These are phyloP conservation scores for Cerastis rubricosa DNA, from an alignment of 2,888 invertebrate species.

Conservation along the genomic window DNA sequence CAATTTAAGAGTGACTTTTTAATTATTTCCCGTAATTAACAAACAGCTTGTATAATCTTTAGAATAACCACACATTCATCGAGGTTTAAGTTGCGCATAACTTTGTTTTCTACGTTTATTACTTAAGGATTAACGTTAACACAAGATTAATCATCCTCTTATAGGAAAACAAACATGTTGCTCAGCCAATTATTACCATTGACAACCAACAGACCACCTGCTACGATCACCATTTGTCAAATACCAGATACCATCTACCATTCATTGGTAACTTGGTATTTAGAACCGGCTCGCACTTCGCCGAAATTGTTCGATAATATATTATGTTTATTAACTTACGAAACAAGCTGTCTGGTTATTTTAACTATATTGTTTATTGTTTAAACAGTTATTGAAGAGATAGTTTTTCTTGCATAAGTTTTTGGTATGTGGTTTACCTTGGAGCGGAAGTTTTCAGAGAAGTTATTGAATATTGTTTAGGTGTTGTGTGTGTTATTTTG, in stretches of 20 bases:
- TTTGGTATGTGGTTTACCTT: slow-evolving; percentile 46
- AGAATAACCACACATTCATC: not conserved
- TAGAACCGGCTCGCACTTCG: slow-evolving; percentile 48
- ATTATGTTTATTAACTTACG: slow-evolving; percentile 54
- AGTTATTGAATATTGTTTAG: not conserved
- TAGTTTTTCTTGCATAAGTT: slow-evolving; percentile 41
- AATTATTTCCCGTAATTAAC: not conserved
- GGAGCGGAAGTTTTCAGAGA: slow-evolving; percentile 8
- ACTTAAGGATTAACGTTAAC: not conserved
- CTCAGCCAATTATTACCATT: slow-evolving; percentile 46
- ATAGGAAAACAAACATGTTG: slow-evolving; percentile 30
- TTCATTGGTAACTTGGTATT: slow-evolving; percentile 49
- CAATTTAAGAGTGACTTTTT: not conserved
- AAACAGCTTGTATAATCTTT: not conserved
- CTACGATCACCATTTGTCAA: slow-evolving; percentile 58
- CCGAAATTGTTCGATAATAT: slow-evolving; percentile 40
- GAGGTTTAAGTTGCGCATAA: not conserved
- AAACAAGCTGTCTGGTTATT: slow-evolving; percentile 53
- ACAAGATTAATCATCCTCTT: slow-evolving; percentile 21
- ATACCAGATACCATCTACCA: slow-evolving; percentile 57
- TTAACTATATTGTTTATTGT: slow-evolving; percentile 57
- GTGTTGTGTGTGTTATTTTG: not conserved
- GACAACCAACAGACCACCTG: slow-evolving; percentile 54
- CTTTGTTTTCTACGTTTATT: not conserved
- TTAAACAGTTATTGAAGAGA: slow-evolving; percentile 52